Conservation (phyloP, 2,888 invertebrate species). For the Brachylomia viminalis region DNA sequence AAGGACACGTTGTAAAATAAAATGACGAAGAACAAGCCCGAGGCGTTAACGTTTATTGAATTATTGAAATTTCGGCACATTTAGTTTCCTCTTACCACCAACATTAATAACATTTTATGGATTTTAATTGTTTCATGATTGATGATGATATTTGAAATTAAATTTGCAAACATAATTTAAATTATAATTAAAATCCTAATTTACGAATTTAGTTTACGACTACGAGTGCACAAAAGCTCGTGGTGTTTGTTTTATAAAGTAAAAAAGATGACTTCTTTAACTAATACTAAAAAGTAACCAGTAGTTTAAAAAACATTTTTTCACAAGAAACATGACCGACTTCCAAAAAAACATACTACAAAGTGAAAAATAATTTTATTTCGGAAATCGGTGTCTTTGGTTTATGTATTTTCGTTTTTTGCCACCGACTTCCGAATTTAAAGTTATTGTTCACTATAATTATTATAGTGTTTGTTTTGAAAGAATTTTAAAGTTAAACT, state of each 20-base stretch:
- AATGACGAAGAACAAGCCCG: constrained; percentile 23
- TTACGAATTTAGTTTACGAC: background rate
- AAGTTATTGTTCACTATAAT: too few species aligned
- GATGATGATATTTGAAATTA: constrained; percentile 41
- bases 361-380: too few species aligned
- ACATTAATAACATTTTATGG: constrained; percentile 1
- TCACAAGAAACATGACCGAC: too few species aligned
- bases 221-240: background rate
- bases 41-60: constrained; percentile 48
- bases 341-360: too few species aligned
- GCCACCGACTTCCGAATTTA: too few species aligned
- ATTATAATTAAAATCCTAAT: constrained; percentile 23
- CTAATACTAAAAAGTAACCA: background rate
- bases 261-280: background rate
- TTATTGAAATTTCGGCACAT: constrained; percentile 43
- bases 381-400: too few species aligned
- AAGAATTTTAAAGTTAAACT: too few species aligned
- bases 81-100: background rate
- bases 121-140: constrained; percentile 55
- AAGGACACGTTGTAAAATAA: constrained; percentile 27
- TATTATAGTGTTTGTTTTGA: too few species aligned
- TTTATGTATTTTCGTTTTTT: too few species aligned
- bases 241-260: background rate
- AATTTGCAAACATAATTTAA: constrained; percentile 31
- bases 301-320: background rate